A percentile compares a stretch with the other conserved stretches of the same genome.
Conservation (phyloP, 2,113 vertebrate species). For the Lepus americanus region DNA sequence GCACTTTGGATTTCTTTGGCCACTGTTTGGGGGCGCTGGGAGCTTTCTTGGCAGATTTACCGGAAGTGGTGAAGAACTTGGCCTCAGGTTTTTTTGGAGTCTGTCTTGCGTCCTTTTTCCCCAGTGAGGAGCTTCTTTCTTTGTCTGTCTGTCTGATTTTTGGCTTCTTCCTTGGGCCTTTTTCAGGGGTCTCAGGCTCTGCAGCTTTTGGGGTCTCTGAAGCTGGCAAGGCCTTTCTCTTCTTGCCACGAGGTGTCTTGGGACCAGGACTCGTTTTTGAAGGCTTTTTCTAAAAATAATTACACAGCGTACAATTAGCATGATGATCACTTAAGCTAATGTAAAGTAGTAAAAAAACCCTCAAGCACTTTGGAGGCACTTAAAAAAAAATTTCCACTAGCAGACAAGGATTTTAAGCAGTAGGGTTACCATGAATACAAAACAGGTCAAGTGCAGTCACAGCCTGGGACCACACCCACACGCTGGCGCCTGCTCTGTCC, state of each 20-base stretch:
- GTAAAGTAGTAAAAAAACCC: not conserved
- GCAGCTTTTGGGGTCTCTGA: not conserved
- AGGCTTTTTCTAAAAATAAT: slow-evolving; percentile 55
- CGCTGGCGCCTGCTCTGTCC: not conserved
- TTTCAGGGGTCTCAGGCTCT: not conserved
- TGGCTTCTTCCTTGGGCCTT: slow-evolving; percentile 62
- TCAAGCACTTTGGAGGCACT: not conserved
- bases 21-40: slow-evolving; percentile 61
- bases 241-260: slow-evolving; percentile 15
- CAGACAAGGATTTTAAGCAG: not conserved
- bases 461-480: not conserved
- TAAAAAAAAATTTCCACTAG: too few species aligned
- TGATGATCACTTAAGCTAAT: not conserved
- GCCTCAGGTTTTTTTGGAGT: slow-evolving; percentile 81
- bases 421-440: not conserved
- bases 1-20: slow-evolving; percentile 24
- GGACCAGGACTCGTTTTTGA: not conserved
- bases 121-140: not conserved
- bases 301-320: not conserved
- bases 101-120: slow-evolving; percentile 81
- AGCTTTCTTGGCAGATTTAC: slow-evolving; percentile 78
- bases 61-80: slow-evolving; percentile 75
- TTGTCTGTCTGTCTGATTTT: slow-evolving; percentile 41
- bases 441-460: too few species aligned
- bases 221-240: slow-evolving; percentile 61